These are phyloP conservation scores for Anadara kagoshimensis DNA, from an alignment of 1,140 invertebrate genomes.

Conservation along the genomic window DNA sequence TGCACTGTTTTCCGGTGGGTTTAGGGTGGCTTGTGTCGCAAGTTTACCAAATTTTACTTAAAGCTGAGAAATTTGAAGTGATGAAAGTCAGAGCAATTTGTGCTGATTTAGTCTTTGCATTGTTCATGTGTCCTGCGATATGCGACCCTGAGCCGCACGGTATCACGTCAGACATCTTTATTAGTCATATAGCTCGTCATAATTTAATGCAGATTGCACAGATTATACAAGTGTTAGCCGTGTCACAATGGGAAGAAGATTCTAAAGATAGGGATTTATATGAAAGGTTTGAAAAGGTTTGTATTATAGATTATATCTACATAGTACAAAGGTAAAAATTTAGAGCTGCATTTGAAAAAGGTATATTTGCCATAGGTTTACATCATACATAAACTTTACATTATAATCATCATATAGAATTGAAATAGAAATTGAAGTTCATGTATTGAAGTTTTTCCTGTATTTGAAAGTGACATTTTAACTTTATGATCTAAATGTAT, in stretches of 20 bases:
- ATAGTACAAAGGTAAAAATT: background rate
- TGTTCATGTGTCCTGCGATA: slow-evolving; percentile 97
- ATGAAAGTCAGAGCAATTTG: slow-evolving; percentile 78
- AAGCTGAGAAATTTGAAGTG: slow-evolving; percentile 79
- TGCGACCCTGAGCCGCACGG: slow-evolving; percentile 97
- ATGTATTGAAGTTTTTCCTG: no score
- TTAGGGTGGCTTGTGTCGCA: slow-evolving; percentile 79
- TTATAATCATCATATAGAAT: no score
- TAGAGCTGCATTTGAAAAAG: background rate
- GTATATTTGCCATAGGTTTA: no score
- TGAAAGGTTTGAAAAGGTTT: slow-evolving; percentile 83
- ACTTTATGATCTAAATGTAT: no score
- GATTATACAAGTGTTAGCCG: slow-evolving; percentile 92
- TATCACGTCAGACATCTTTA: slow-evolving; percentile 92
- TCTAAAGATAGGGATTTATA: slow-evolving; percentile 84
- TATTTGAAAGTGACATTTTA: no score
- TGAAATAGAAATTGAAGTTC: no score
- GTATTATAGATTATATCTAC: slow-evolving; percentile 1
- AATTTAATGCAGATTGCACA: slow-evolving; percentile 86
- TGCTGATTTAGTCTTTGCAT: slow-evolving; percentile 93
- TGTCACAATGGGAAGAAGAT: slow-evolving; percentile 88
- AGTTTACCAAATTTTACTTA: slow-evolving; percentile 76
- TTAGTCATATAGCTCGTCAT: slow-evolving; percentile 91
- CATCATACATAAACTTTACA: no score
- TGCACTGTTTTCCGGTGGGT: slow-evolving; percentile 91